These are phyloP conservation scores for Tenualosa ilisha DNA, from an alignment of 2,797 vertebrate species.

Conservation along the genomic window DNA sequence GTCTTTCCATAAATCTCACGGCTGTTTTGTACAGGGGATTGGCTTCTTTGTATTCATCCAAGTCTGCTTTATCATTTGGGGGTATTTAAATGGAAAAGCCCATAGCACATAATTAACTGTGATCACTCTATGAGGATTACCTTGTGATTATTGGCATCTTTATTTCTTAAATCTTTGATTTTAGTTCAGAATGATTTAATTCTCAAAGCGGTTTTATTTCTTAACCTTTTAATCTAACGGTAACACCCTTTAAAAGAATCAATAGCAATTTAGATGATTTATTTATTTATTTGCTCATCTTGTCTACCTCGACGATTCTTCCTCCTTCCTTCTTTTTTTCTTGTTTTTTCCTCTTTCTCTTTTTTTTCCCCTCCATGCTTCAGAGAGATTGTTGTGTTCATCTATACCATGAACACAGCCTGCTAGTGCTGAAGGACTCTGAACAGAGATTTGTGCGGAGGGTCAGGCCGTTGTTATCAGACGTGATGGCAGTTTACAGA, in stretches of 20 bases:
- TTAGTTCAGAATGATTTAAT: constrained; percentile 72
- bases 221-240: constrained; percentile 75
- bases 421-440: constrained; percentile 59
- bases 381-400: constrained; percentile 29
- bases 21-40: not conserved
- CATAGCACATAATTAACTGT: constrained; percentile 33
- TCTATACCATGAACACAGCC: constrained; percentile 33
- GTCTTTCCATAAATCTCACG: constrained; percentile 8
- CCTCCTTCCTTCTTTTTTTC: constrained; percentile 24
- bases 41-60: constrained; percentile 6
- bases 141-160: constrained; percentile 59
- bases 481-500: constrained; percentile 68
- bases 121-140: constrained; percentile 41
- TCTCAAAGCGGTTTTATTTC: constrained; percentile 64
- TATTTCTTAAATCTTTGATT: constrained; percentile 62
- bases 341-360: constrained; percentile 1
- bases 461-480: constrained; percentile 69
- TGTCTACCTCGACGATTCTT: not conserved
- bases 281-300: constrained; percentile 61
- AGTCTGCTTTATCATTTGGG: not conserved
- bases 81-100: constrained; percentile 28
- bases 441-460: constrained; percentile 25
- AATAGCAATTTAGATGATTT: constrained; percentile 71
- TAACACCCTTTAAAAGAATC: constrained; percentile 70
- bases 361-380: constrained; percentile 28